Evolutionary conservation across 1,140 invertebrate genomes (phyloP).

Genomic region (Hylyphantes graminicola): DNA sequence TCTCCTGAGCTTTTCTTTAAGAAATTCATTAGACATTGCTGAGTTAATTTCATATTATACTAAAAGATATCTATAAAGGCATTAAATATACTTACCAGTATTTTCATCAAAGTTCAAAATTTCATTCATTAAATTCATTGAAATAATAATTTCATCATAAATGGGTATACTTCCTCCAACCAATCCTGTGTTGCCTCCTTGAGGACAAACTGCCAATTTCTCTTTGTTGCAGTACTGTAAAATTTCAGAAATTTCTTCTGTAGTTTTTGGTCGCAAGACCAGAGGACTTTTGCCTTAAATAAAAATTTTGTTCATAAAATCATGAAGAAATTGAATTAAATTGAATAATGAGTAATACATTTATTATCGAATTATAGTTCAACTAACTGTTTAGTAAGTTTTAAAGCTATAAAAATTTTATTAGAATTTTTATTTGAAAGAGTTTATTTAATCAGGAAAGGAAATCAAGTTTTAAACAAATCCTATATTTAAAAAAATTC

Average conservation of each 20-base stretch:
- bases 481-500: too few relatives aligned
- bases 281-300: conserved; percentile 69
- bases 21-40: too few relatives aligned
- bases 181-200: conserved; percentile 94
- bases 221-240: conserved; percentile 86
- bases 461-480: too few relatives aligned
- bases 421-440: too few relatives aligned
- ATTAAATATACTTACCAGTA: conserved; percentile 73
- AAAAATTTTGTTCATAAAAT: neutral
- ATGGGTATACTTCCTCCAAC: conserved; percentile 94
- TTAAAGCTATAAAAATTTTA: neutral
- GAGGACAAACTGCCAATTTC: conserved; percentile 89
- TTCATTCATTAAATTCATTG: conserved; percentile 86
- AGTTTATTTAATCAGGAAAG: too few relatives aligned
- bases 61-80: neutral
- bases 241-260: conserved; percentile 87
- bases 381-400: neutral
- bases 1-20: too few relatives aligned
- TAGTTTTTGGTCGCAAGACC: conserved; percentile 80
- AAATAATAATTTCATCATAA: conserved; percentile 96
- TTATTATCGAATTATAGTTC: neutral
- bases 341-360: conserved; percentile 6
- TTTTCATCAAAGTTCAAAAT: conserved; percentile 85
- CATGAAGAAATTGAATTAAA: conserved; percentile 11
- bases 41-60: neutral